phyloP scores from a whole-genome alignment of 2,797 vertebrate species.

The Clarias platycephalus region DNA sequence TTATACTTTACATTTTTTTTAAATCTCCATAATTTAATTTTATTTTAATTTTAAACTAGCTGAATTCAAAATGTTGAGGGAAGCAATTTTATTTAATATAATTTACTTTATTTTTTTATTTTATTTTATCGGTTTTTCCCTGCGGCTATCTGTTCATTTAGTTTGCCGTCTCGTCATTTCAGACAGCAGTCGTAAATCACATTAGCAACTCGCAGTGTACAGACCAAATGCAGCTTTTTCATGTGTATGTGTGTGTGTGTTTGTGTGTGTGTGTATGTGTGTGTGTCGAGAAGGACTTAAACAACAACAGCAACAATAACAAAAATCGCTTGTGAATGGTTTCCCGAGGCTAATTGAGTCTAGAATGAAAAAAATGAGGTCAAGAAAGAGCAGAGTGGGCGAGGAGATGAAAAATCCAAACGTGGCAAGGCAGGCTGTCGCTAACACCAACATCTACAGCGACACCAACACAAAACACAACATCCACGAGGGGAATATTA shows the following conservation, averaged over 20 bases:
- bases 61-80: slow-evolving; percentile 23
- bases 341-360: slow-evolving; percentile 34
- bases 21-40: slow-evolving; percentile 31
- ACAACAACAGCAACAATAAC: slow-evolving; percentile 4
- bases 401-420: slow-evolving; percentile 13
- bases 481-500: background rate
- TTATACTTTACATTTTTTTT: slow-evolving; percentile 31
- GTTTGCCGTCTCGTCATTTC: slow-evolving; percentile 29
- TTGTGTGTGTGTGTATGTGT: slow-evolving; percentile 5
- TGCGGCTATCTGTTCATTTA: slow-evolving; percentile 12
- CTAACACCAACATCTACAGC: background rate
- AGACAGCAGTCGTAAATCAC: slow-evolving; percentile 34
- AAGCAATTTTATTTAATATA: slow-evolving; percentile 33
- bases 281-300: background rate
- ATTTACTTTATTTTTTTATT: slow-evolving; percentile 34
- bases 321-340: slow-evolving; percentile 25
- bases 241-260: slow-evolving; percentile 5
- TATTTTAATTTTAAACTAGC: slow-evolving; percentile 35
- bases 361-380: slow-evolving; percentile 8
- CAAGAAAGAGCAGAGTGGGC: slow-evolving; percentile 10
- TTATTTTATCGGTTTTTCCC: slow-evolving; percentile 25
- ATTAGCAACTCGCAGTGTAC: slow-evolving; percentile 17
- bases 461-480: too few species aligned
- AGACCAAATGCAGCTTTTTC: slow-evolving; percentile 11
- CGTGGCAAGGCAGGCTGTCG: slow-evolving; percentile 6